Percentiles rank a stretch among this genome's conserved stretches.
These are phyloP conservation scores for Eupithecia insigniata DNA, from an alignment of 2,888 invertebrate genomes.

Conservation along the genomic window DNA sequence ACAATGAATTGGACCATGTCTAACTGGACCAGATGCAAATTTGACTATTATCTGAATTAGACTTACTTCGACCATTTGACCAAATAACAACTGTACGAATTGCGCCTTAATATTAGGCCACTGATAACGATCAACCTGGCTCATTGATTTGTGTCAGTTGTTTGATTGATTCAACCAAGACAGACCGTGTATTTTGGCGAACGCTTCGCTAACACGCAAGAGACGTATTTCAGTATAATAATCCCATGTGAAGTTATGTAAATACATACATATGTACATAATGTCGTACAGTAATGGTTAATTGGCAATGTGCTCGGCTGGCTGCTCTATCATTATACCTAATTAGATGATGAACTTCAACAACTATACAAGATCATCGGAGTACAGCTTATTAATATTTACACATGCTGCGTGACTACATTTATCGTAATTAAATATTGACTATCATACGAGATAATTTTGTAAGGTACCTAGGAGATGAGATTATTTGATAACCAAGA, in stretches of 20 bases:
- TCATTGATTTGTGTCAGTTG: not conserved
- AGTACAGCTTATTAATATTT: not conserved
- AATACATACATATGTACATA: not conserved
- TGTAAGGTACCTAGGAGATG: too few relatives aligned
- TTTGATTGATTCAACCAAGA: not conserved
- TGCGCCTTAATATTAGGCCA: not conserved
- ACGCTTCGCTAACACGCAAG: not conserved
- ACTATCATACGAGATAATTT: too few relatives aligned
- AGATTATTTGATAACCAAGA: too few relatives aligned
- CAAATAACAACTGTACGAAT: not conserved
- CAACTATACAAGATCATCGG: not conserved
- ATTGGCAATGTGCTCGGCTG: not conserved
- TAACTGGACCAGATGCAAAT: not conserved
- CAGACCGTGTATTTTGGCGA: not conserved
- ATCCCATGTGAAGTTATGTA: not conserved
- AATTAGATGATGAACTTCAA: not conserved
- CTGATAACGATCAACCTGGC: not conserved
- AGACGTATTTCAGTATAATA: not conserved
- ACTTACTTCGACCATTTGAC: not conserved
- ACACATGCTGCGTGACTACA: too few relatives aligned
- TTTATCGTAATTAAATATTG: conserved; percentile 40
- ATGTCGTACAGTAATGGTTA: not conserved
- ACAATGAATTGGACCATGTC: not conserved
- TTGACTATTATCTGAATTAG: not conserved
- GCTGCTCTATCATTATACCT: not conserved